Percentiles rank a stretch among this genome's conserved stretches.
Conservation (phyloP, 1,140 invertebrate genomes). For the Agrilus planipennis region DNA sequence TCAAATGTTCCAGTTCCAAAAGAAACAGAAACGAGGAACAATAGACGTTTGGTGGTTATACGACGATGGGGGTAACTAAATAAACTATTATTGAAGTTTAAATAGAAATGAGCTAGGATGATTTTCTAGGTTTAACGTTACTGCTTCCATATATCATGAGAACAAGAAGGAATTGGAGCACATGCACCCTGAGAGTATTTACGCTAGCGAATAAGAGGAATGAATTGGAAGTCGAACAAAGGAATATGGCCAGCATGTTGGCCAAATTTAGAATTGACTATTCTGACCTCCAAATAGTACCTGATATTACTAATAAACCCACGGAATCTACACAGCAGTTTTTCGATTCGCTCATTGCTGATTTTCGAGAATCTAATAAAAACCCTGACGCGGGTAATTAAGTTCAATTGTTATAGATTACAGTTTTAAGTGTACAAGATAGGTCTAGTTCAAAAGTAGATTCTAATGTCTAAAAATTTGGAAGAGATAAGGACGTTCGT, state of each 20-base stretch:
- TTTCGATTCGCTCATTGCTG: constrained; percentile 66
- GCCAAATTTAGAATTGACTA: constrained; percentile 96
- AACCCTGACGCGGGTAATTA: constrained; percentile 41
- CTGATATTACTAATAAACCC: constrained; percentile 69
- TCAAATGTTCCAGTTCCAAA: constrained; percentile 59
- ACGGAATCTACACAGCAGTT: constrained; percentile 59
- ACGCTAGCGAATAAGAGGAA: constrained; percentile 86
- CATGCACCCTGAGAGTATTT: constrained; percentile 85
- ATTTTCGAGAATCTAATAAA: constrained; percentile 40
- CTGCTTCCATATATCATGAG: constrained; percentile 83
- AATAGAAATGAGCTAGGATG: too few species aligned
- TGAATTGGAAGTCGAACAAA: constrained; percentile 84
- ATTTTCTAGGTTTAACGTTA: constrained; percentile 59
- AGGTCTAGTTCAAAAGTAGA: too few species aligned
- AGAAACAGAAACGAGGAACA: constrained; percentile 58
- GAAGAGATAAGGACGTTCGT: constrained; percentile 1
- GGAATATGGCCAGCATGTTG: constrained; percentile 87
- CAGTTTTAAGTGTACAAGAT: too few species aligned
- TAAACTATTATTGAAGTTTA: neutral
- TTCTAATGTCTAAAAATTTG: too few species aligned
- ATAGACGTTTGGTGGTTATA: constrained; percentile 99
- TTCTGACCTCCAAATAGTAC: constrained; percentile 79
- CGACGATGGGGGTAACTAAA: constrained; percentile 64
- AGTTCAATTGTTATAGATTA: neutral
- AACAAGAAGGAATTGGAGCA: constrained; percentile 72